Percentiles rank a stretch among this genome's conserved stretches.
Conservation (phyloP, 2,797 vertebrate genomes). For the Perodicticus potto region DNA sequence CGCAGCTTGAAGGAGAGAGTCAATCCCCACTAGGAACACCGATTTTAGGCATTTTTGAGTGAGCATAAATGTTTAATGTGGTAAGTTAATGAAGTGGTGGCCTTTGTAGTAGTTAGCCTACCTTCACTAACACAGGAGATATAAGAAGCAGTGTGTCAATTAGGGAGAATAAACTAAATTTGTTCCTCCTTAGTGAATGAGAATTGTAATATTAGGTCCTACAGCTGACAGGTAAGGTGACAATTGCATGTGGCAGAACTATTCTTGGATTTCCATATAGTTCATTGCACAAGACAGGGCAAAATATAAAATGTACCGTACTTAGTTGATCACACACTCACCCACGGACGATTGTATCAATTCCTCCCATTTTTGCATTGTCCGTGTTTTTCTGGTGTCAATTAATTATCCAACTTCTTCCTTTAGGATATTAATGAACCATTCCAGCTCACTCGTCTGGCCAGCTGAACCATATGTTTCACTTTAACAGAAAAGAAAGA, state of each 20-base stretch:
- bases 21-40: not conserved
- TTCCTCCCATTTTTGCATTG: not conserved
- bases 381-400: slow-evolving; percentile 1
- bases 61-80: slow-evolving; percentile 18
- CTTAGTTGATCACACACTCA: not conserved
- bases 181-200: not conserved
- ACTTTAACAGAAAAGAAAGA: slow-evolving; percentile 44
- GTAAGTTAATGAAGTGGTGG: slow-evolving; percentile 36
- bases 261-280: not conserved
- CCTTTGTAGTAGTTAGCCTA: not conserved
- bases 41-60: not conserved
- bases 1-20: not conserved
- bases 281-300: not conserved
- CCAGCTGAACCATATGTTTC: not conserved
- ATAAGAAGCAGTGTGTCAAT: not conserved
- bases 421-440: slow-evolving; percentile 30
- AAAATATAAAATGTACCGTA: not conserved
- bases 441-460: slow-evolving; percentile 19
- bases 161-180: not conserved
- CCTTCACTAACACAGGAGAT: not conserved
- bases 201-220: not conserved
- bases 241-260: not conserved
- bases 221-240: not conserved
- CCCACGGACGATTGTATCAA: not conserved
- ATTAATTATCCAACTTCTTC: slow-evolving; percentile 64